phyloP scores from a whole-genome alignment of 2,797 vertebrate species.

The Halcyon smyrnensis region DNA sequence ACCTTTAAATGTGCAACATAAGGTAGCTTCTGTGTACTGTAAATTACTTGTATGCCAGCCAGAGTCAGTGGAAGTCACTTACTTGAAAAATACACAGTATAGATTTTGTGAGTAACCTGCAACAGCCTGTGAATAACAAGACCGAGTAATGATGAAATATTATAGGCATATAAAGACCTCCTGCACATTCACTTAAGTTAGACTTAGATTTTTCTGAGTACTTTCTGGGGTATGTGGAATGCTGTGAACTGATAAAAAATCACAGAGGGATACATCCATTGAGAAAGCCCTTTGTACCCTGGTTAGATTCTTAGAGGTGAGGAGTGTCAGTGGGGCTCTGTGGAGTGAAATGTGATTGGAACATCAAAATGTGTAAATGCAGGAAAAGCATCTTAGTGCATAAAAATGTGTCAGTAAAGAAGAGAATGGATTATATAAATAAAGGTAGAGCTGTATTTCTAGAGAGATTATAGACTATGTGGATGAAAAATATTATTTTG shows the following conservation, averaged over 20 bases:
- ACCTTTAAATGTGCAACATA: neutral
- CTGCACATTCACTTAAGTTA: neutral
- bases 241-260: neutral
- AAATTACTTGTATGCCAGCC: neutral
- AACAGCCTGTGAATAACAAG: neutral
- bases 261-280: accelerated
- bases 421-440: neutral
- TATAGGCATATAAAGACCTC: neutral
- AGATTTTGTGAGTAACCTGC: neutral
- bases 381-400: neutral
- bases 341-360: neutral
- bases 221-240: neutral
- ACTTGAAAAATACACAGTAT: neutral
- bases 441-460: neutral
- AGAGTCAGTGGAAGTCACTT: neutral
- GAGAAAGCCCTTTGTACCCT: neutral
- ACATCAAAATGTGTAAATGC: neutral
- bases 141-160: neutral
- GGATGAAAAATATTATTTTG: neutral
- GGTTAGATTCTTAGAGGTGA: neutral
- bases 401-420: neutral
- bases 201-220: neutral
- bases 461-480: neutral
- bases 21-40: neutral
- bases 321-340: accelerated